phyloP scores from a whole-genome alignment of 64 coral and sea anemone genomes.

The Platygyra sinensis region DNA sequence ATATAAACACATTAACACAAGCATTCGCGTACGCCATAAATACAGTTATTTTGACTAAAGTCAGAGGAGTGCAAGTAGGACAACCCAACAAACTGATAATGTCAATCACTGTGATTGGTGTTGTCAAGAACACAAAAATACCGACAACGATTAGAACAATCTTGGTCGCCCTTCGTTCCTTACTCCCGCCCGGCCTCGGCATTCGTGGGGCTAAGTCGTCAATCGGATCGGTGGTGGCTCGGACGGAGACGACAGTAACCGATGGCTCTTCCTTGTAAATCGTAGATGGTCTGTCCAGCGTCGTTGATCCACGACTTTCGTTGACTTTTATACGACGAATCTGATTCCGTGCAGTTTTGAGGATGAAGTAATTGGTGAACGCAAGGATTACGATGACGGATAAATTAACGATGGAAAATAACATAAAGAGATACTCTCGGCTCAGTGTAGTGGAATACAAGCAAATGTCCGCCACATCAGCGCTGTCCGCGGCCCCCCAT shows the following conservation, averaged over 20 bases:
- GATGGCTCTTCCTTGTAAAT: slow-evolving; percentile 7
- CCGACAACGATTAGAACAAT: slow-evolving; percentile 65
- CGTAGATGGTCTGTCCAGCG: neutral
- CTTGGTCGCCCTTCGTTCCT: slow-evolving; percentile 57
- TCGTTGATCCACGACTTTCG: neutral
- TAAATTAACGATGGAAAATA: slow-evolving; percentile 90
- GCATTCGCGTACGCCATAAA: slow-evolving; percentile 67
- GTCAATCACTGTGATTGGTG: slow-evolving; percentile 76
- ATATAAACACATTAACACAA: slow-evolving; percentile 73
- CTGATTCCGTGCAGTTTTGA: slow-evolving; percentile 79
- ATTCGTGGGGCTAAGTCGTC: neutral
- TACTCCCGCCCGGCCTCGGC: neutral
- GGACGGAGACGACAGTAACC: neutral
- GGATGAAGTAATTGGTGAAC: slow-evolving; percentile 78
- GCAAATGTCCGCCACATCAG: slow-evolving; percentile 67
- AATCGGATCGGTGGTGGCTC: neutral
- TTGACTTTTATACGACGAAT: slow-evolving; percentile 67
- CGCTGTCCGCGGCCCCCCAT: slow-evolving; percentile 40
- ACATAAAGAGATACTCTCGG: slow-evolving; percentile 65
- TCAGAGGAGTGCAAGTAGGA: slow-evolving; percentile 37
- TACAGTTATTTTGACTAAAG: slow-evolving; percentile 55
- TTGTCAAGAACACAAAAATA: slow-evolving; percentile 57
- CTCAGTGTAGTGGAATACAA: slow-evolving; percentile 74
- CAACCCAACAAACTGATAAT: slow-evolving; percentile 55
- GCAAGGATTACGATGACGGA: slow-evolving; percentile 64